Conservation (phyloP, 2,888 invertebrate genomes). For the Adineta ricciae region DNA sequence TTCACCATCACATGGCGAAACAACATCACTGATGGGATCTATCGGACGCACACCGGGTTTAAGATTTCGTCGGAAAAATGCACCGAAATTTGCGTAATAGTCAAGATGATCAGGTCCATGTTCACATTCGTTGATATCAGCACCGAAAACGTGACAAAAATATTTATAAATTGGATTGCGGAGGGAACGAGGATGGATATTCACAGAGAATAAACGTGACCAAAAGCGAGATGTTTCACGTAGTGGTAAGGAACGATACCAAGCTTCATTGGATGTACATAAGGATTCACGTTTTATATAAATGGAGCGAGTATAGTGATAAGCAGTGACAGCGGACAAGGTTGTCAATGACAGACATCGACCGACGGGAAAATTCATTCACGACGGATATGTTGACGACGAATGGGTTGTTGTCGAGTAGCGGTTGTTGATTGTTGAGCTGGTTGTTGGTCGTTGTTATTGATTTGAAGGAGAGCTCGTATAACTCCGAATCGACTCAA, state of each 20-base stretch:
- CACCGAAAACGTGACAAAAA: neutral
- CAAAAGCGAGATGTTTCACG: constrained; percentile 1
- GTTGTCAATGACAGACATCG: neutral
- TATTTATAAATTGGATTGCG: neutral
- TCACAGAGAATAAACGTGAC: neutral
- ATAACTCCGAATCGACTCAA: neutral
- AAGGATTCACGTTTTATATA: neutral
- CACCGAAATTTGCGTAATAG: constrained; percentile 68
- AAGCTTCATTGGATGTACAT: constrained; percentile 11
- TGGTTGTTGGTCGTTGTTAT: neutral
- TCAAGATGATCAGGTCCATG: neutral
- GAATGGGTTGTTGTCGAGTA: neutral
- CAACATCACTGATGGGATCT: constrained; percentile 59
- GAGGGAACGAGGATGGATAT: neutral
- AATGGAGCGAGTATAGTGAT: neutral
- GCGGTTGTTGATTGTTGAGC: neutral
- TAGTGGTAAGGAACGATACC: constrained; percentile 6
- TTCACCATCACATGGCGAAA: constrained; percentile 44
- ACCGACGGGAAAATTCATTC: neutral
- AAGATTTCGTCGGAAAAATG: constrained; percentile 75
- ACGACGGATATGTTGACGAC: neutral
- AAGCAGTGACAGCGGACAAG: neutral
- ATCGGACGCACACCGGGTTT: constrained; percentile 68
- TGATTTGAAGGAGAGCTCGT: neutral
- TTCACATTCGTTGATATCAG: neutral